These are phyloP conservation scores for Halisarca cf. caerulea DNA, from an alignment of 37 sponge, comb jelly and placozoan genomes.

Conservation along the genomic window DNA sequence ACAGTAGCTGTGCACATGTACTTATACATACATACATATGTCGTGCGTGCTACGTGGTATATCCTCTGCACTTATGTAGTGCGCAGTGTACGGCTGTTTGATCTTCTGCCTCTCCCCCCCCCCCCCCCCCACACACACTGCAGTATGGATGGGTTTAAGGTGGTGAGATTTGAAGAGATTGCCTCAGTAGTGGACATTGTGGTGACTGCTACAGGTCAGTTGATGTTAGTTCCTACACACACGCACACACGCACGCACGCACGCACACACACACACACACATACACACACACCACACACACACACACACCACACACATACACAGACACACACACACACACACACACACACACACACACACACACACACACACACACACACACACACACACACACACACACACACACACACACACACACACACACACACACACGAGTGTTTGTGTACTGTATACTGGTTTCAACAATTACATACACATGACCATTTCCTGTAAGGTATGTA, in stretches of 20 bases:
- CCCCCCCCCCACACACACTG: neutral
- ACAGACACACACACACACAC: neutral
- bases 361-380: too few species aligned
- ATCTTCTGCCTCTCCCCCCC: neutral
- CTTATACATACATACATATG: too few species aligned
- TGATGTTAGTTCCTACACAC: too few species aligned
- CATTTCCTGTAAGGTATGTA: too few species aligned
- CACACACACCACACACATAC: too few species aligned
- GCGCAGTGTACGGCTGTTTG: neutral
- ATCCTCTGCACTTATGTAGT: neutral
- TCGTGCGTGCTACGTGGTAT: neutral
- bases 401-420: too few species aligned
- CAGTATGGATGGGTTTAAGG: constrained; percentile 83
- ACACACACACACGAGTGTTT: too few species aligned
- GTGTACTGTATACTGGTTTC: too few species aligned
- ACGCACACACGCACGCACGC: too few species aligned
- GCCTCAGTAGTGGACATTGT: constrained; percentile 73
- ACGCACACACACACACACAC: neutral
- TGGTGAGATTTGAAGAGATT: constrained; percentile 82
- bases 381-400: too few species aligned
- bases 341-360: neutral
- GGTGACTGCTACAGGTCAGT: constrained; percentile 83
- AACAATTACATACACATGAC: too few species aligned
- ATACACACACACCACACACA: too few species aligned
- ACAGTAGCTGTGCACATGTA: neutral